Base-by-base conservation (phyloP, 1,140 invertebrate species). In the Aphis craccivora region DNA sequence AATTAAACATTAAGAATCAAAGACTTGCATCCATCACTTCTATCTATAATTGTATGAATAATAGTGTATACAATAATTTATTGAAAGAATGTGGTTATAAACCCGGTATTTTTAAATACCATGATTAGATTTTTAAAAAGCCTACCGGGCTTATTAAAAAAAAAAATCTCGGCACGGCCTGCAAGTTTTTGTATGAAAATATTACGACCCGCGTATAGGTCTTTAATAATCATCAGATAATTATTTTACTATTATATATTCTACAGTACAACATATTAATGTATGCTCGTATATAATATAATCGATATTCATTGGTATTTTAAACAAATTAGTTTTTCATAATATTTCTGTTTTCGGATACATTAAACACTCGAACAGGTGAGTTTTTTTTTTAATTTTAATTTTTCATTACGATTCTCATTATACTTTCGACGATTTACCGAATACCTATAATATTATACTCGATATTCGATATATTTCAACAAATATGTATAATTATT, bases 81-180 rank as follows among this genome's bases (percentile, higher is more conserved):
- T 51, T 76, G 60, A 76, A 67, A 76, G 60, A 76, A 76, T 76
- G 60, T 76, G 60, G 60, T 76, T 76, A 76, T 76, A n/a, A n/a
- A 76, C n/a, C 60, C 3, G 60, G n/a, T 76, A 76, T 76, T 76
- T 76, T 76, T 76, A 76, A 76, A 76, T n/a, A 76, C n/a, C 30
- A 76, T 35, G n/a, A n/a, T 76, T 76, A 76, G 30, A 76, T 76
- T 76, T 67, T 67, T 67, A n/a, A 35, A 35, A 20, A 76, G n/a
- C 60, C 60, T 76, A 76, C 60, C n/a, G n/a, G n/a, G 60, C 30
- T 76, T 76, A 76, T 76, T 76, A 76, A 76, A 76, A 76, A 67
- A 45, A 45, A 67, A 76, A 76, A 76, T 76, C 60, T n/a, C 60
- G 5, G 5, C 14, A 35, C 30, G 11, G n/a, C 30, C 30, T n/a